Conservation (phyloP, 2,113 vertebrate genomes). For the Clinocottus analis region DNA sequence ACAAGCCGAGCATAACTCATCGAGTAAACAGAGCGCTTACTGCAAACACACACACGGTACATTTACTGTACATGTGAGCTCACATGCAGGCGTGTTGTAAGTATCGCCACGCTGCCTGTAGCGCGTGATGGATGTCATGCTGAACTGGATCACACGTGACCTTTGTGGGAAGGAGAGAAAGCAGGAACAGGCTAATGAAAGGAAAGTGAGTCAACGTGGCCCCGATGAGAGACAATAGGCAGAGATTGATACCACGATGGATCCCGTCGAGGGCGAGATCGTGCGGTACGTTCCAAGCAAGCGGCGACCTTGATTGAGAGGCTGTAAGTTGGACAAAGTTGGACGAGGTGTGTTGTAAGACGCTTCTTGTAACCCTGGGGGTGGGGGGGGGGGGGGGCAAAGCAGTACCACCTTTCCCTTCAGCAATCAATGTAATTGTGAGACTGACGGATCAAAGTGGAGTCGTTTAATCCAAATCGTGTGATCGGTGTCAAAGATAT, state of each 20-base stretch:
- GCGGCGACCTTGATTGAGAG: neutral
- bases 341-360: neutral
- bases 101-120: conserved; percentile 8
- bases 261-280: conserved; percentile 12
- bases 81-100: conserved; percentile 20
- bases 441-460: conserved; percentile 44
- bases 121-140: conserved; percentile 58
- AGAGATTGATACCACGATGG: conserved; percentile 12
- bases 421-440: conserved; percentile 49
- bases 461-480: conserved; percentile 59
- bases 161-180: conserved; percentile 23
- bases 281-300: neutral
- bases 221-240: conserved; percentile 27
- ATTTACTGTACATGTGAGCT: conserved; percentile 35
- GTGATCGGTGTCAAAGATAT: conserved; percentile 46
- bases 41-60: conserved; percentile 22
- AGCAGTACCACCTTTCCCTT: conserved; percentile 23
- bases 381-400: too few species aligned
- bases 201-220: conserved; percentile 33
- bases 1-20: conserved; percentile 58
- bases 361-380: neutral
- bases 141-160: conserved; percentile 47
- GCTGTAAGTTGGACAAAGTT: neutral
- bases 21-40: conserved; percentile 38
- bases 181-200: conserved; percentile 43